Evolutionary conservation across 2,113 vertebrate genomes (phyloP), one percentile per base, ranked within the genome.

Genomic region (Calyptommatus sinebrachiatus): DNA sequence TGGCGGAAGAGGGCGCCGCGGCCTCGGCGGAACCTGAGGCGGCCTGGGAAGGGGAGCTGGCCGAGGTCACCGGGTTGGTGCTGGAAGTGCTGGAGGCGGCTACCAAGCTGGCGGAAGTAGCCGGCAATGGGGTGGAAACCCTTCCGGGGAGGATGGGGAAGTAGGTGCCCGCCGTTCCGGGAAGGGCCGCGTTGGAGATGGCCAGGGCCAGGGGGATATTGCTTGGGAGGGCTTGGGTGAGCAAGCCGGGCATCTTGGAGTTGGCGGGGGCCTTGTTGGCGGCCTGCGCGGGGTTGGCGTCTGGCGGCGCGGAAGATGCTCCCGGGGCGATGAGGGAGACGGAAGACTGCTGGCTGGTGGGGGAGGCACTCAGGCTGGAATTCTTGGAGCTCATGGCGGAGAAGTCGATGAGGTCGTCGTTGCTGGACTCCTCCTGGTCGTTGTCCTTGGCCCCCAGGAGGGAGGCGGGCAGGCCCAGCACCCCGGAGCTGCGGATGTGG

Each of bases 281-380:
- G 85, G 95, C 86, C 91, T 95, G 86, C 0, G 95, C 91, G 89
- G 96, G 94, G 81, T 89, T 81, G 0, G 94, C 89, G 65, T 95
- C 95, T 0, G 95, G 89, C 26, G 90, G 90, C 70, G 97, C 93
- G n/a, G 95, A 93, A 71, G 95, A 93, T 2, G 95, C 93, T 3
- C 95, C 92, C 79, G 95, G 90, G 28, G 96, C 76, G 53, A 96
- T 89, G 88, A 98, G 95, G 22, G 96, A 94, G 70, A 95, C 89
- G 41, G 96, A 96, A 89, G 97, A 97, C 93, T 97, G 97, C 85
- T 99, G 98, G 86, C 97, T 97, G n/a, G 97, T 99, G 0, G 98
- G 98, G 14, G 98, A 99, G 93, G 98, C 98, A 93, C 98, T 99
- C 92, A 99, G 95, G 93, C 97, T 99, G 90, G 98, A 99, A 94